Conservation (phyloP, 2,113 vertebrate species). For the Hypocryptadius cinnamomeus region DNA sequence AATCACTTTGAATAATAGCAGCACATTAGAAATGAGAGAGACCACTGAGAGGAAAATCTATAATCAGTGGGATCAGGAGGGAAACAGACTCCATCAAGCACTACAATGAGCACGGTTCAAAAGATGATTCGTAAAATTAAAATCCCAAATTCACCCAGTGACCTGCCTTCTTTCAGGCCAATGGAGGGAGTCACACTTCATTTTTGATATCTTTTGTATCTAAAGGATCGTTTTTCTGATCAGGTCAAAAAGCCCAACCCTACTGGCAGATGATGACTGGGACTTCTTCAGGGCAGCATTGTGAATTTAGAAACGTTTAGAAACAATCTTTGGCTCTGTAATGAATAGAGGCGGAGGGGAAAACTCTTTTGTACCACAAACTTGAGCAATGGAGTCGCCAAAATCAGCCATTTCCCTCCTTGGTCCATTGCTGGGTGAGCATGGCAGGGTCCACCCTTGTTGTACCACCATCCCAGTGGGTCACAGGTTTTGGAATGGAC, state of each 20-base stretch:
- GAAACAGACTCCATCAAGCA: constrained; percentile 31
- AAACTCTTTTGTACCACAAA: neutral
- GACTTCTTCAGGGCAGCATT: neutral
- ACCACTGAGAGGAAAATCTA: constrained; percentile 1
- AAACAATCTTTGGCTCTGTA: neutral
- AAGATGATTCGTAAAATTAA: constrained; percentile 35
- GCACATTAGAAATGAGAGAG: constrained; percentile 15
- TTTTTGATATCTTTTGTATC: neutral
- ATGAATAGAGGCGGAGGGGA: neutral
- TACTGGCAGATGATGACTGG: neutral
- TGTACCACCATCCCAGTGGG: neutral
- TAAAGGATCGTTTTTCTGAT: neutral
- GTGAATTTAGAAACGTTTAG: neutral
- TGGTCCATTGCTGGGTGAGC: neutral
- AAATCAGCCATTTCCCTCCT: neutral
- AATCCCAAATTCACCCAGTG: constrained; percentile 4
- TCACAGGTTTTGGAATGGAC: neutral
- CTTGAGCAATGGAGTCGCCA: neutral
- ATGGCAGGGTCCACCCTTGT: too few species aligned
- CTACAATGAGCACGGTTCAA: neutral
- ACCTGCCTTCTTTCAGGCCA: constrained; percentile 7
- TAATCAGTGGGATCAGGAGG: constrained; percentile 33
- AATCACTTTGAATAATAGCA: constrained; percentile 7
- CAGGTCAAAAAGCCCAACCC: neutral
- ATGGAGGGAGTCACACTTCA: neutral